Percentiles rank a stretch among this genome's conserved stretches.
Conservation (phyloP, 2,113 vertebrate species). For the Tachysurus vachellii region DNA sequence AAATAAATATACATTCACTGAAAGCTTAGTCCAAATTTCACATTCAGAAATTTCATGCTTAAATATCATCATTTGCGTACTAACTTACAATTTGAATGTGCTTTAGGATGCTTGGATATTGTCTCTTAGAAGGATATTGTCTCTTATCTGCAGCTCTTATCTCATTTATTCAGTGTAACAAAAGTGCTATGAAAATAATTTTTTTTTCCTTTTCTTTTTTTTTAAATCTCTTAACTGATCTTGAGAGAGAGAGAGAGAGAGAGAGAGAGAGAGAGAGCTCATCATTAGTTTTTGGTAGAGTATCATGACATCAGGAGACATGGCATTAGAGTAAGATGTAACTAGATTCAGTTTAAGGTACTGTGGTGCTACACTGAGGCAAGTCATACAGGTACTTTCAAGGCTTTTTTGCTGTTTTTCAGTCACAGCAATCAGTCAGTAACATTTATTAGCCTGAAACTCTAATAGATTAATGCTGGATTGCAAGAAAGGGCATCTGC, state of each 20-base stretch:
- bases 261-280: no score
- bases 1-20: neutral
- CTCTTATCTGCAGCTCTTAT: neutral
- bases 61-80: neutral
- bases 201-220: neutral
- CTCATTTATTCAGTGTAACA: neutral
- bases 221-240: neutral
- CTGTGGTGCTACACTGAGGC: neutral
- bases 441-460: constrained; percentile 57
- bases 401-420: constrained; percentile 17
- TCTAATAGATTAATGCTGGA: constrained; percentile 57
- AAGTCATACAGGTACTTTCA: neutral
- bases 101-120: neutral
- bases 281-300: neutral
- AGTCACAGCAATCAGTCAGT: constrained; percentile 47
- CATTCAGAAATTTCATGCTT: no score
- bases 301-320: neutral
- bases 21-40: neutral
- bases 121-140: neutral
- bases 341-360: neutral
- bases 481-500: constrained; percentile 51
- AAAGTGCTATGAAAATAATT: neutral
- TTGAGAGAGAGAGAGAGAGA: no score
- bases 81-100: neutral
- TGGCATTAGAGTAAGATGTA: neutral